Base-by-base conservation (phyloP, 2,113 vertebrate species). In the Callorhinus ursinus region DNA sequence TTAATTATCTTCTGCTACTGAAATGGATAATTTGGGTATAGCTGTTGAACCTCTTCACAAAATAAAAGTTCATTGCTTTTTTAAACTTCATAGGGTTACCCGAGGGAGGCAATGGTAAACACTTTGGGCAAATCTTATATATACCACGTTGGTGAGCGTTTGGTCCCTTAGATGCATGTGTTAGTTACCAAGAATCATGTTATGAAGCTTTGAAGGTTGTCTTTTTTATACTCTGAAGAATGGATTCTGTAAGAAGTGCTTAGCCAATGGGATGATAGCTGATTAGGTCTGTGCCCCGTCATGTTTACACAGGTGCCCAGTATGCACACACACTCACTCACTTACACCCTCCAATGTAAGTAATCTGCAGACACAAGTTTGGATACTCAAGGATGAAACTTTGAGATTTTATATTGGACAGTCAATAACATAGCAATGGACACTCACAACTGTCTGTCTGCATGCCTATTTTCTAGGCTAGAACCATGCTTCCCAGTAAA, bases 11-110 rank as follows among this genome's bases (percentile, higher is more conserved):
- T 51, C 57, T 59, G n/a, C 26, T 93, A 79, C 46, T 69, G 49
- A 95, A 93, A 96, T 49, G 26, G 74, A 57, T 81, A 80, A 51
- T 55, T 39, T 8, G 15, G 67, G 21, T 80, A 88, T 16, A 14
- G 65, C 33, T 88, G 13, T 9, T 76, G 24, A 93, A 87, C 5
- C 59, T 13, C 53, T 76, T 84, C 59, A 80, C n/a, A 31, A 88
- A 76, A 84, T 42, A n/a, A 59, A 96, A 95, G 84, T 76, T 80
- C 95, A 85, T 10, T 65, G 10, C 21, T 71, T 82, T 94, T 96
- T 94, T 31, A 94, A 94, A 85, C n/a, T 46, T 86, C 74, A n/a
- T 46, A 65, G 7, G 2, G 33, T 74, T 90, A 63, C 24, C 69
- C 89, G 69, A 81, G 0, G 46, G 24, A 83, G 14, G 13, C 28